Evolutionary conservation across 2,113 vertebrate species (phyloP).

Genomic region (Brachyhypopomus occidentalis): DNA sequence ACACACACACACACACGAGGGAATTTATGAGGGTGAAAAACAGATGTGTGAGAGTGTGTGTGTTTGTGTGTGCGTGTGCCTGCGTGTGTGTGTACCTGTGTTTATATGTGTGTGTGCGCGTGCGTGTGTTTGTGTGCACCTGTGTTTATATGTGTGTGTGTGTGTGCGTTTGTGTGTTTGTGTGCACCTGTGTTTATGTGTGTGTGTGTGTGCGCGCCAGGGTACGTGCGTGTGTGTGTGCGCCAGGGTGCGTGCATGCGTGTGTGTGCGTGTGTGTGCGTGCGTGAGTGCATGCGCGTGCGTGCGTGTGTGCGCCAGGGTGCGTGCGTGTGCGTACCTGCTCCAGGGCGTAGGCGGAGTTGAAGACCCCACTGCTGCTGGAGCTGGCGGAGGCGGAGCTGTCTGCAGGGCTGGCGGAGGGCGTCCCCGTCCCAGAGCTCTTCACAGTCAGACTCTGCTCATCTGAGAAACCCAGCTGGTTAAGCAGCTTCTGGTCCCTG

Average conservation of each 20-base stretch:
- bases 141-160: not conserved
- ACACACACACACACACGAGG: constrained; percentile 28
- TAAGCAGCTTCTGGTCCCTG: constrained; percentile 96
- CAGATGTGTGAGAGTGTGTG: constrained; percentile 8
- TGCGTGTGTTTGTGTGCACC: not conserved
- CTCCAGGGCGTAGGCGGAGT: constrained; percentile 93
- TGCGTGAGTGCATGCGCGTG: not conserved
- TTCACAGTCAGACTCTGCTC: constrained; percentile 95
- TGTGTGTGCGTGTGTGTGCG: not conserved
- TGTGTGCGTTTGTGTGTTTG: not conserved
- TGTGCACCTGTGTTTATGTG: not conserved
- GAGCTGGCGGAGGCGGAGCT: constrained; percentile 87
- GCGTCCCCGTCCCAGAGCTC: constrained; percentile 92
- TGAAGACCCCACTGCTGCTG: constrained; percentile 85
- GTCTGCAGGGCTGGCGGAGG: constrained; percentile 91
- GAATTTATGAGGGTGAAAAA: not conserved
- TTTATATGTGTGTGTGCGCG: constrained; percentile 52
- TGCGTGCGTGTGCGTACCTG: constrained; percentile 76
- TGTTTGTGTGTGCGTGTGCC: not conserved
- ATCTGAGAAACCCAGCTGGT: constrained; percentile 94
- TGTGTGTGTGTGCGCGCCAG: constrained; percentile 85
- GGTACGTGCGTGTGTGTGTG: constrained; percentile 57
- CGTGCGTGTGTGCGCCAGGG: too few species aligned
- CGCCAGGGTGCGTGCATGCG: too few species aligned
- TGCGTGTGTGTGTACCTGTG: not conserved